Evolutionary conservation across 2,797 vertebrate genomes (phyloP), one percentile per base, ranked within the genome.

Genomic region (Serranus cabrilla): DNA sequence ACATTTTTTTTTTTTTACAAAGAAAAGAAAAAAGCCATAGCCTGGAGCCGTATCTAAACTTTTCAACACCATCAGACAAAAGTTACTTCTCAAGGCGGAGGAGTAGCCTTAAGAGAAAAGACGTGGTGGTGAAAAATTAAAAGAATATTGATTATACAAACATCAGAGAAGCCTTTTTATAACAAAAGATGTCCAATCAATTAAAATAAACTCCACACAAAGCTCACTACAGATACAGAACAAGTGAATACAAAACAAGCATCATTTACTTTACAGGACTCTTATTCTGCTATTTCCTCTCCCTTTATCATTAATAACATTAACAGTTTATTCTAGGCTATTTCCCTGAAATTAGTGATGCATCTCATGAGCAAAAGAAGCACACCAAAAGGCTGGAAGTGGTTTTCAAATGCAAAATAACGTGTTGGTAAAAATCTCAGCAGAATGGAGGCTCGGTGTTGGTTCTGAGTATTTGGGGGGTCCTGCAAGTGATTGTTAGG

Each of bases 11-110:
- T 27, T 27, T n/a, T n/a, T n/a, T n/a, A 46, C 13, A 50, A 11
- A 11, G 20, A 23, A 11, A 37, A 50, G 17, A 14, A 42, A 20
- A 56, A 6, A 34, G 37, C 11, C 49, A 31, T 65, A 39, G 83
- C 84, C 87, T 47, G 57, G 20, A 72, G 83, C 71, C 43, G 59
- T 20, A 42, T 76, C 68, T 51, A 65, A 89, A 78, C 79, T 84
- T 79, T 62, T 54, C 60, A 64, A 52, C 69, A 86, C 54, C 67
- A 62, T 49, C 43, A 72, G 52, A 78, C 31, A 71, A 76, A 84
- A 83, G 63, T 68, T 59, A 55, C 37, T 62, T 67, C 58, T 63
- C 21, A 34, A 66, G 34, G 74, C 57, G 51, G 43, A 70, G 40
- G 14, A 62, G 50, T 67, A 34, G 3, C 20, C 52, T 47, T 7